Conservation (phyloP, 2,113 vertebrate genomes). For the Corythornis madagascariensis region DNA sequence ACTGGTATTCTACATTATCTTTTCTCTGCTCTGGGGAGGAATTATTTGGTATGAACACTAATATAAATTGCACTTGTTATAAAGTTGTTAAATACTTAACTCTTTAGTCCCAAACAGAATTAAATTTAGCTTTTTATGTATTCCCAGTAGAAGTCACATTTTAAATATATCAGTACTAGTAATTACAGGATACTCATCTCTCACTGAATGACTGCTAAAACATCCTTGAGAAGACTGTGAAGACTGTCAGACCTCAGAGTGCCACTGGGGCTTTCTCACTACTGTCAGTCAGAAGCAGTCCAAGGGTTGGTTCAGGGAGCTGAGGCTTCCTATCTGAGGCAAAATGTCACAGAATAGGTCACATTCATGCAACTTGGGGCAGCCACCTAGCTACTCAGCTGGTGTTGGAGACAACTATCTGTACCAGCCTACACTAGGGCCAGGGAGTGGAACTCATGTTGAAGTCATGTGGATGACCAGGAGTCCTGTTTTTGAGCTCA, state of each 20-base stretch:
- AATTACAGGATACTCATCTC: not conserved
- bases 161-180: not conserved
- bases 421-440: not conserved
- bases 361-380: not conserved
- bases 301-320: not conserved
- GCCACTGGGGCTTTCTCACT: not conserved
- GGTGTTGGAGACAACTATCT: not conserved
- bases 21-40: slow-evolving; percentile 97
- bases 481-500: not conserved
- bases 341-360: not conserved
- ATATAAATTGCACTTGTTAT: not conserved
- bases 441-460: not conserved
- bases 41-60: slow-evolving; percentile 87
- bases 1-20: slow-evolving; percentile 91
- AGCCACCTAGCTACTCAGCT: not conserved
- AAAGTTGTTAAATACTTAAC: not conserved
- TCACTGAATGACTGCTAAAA: not conserved
- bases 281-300: not conserved
- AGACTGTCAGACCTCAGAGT: not conserved
- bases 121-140: not conserved
- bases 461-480: not conserved
- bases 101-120: not conserved
- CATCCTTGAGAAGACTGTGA: not conserved
- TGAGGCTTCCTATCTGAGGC: not conserved
- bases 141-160: not conserved